These are phyloP conservation scores for Manis javanica DNA, from an alignment of 2,797 vertebrate genomes.

Conservation along the genomic window DNA sequence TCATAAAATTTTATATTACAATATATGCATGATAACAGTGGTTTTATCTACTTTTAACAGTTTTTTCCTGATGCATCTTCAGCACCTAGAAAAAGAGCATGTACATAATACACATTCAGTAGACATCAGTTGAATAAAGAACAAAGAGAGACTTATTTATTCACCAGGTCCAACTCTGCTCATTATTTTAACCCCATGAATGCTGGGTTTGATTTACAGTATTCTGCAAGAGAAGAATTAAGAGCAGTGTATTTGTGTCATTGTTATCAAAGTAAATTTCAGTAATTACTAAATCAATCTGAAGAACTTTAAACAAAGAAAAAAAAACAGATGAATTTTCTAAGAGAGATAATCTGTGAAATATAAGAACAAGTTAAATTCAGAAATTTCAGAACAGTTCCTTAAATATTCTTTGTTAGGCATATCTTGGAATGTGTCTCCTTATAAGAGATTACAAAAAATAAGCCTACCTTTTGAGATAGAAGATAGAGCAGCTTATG, in stretches of 20 bases:
- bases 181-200: slow-evolving; percentile 17
- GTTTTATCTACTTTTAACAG: slow-evolving; percentile 3
- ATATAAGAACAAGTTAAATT: neutral
- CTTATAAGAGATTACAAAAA: slow-evolving; percentile 9
- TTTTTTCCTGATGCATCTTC: neutral
- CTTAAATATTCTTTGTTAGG: neutral
- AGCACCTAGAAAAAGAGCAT: neutral
- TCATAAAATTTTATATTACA: neutral
- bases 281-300: neutral
- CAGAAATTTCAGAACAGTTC: slow-evolving; percentile 11
- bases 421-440: neutral
- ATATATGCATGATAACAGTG: neutral
- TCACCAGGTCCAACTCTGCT: neutral
- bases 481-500: neutral
- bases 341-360: slow-evolving; percentile 17
- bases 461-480: slow-evolving; percentile 17
- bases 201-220: neutral
- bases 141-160: neutral
- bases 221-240: neutral
- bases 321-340: neutral
- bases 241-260: neutral
- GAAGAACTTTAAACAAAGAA: slow-evolving; percentile 31
- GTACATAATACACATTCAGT: neutral
- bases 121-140: slow-evolving; percentile 3
- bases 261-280: slow-evolving; percentile 15